Conservation (phyloP, 2,888 invertebrate genomes). For the Orchesella flavescens region DNA sequence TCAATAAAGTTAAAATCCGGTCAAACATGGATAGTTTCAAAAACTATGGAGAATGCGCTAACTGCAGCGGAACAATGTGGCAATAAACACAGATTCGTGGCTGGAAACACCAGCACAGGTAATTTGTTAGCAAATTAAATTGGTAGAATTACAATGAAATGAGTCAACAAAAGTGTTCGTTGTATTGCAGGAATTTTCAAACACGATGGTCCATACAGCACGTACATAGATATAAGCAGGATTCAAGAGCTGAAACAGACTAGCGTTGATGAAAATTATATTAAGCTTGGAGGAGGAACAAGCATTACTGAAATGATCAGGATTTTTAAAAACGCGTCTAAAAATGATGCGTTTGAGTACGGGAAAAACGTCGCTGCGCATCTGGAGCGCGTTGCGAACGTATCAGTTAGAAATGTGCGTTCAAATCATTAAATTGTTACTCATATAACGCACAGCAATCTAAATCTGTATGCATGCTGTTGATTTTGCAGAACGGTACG, state of each 20-base stretch:
- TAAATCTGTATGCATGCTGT: background rate
- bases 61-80: background rate
- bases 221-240: conserved; percentile 56
- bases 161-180: too few species aligned
- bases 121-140: too few species aligned
- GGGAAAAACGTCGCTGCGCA: conserved; percentile 79
- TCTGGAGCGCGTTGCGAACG: conserved; percentile 81
- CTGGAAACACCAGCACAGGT: conserved; percentile 87
- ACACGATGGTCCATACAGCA: conserved; percentile 48
- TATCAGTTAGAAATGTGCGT: conserved; percentile 84
- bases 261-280: conserved; percentile 66
- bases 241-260: conserved; percentile 51
- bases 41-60: conserved; percentile 42
- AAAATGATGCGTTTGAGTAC: conserved; percentile 77
- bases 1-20: conserved; percentile 38
- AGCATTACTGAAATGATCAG: conserved; percentile 78
- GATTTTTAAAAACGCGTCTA: conserved; percentile 74
- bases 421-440: background rate
- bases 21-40: conserved; percentile 66
- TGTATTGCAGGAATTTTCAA: conserved; percentile 54
- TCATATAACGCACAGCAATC: background rate
- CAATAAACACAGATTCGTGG: conserved; percentile 78
- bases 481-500: conserved; percentile 76
- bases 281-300: conserved; percentile 74
- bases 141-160: too few species aligned